These are phyloP conservation scores for Nycteola revayana DNA, from an alignment of 2,888 invertebrate species.

Conservation along the genomic window DNA sequence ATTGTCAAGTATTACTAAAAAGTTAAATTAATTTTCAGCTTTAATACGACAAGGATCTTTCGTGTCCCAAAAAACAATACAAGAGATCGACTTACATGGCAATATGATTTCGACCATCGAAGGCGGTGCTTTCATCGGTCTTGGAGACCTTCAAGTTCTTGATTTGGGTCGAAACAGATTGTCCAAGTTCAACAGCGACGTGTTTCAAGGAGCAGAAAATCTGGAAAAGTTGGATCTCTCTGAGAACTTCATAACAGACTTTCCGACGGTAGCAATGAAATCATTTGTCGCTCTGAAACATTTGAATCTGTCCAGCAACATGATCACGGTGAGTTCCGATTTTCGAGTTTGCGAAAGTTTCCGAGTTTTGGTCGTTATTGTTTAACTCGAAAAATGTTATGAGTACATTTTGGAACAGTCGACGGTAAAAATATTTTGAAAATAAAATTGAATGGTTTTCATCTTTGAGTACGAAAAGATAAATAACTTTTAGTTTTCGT, in stretches of 20 bases:
- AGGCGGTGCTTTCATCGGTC: conserved; percentile 87
- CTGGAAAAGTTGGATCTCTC: conserved; percentile 92
- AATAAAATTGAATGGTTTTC: too few relatives aligned
- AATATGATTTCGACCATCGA: conserved; percentile 90
- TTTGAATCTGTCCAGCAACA: conserved; percentile 91
- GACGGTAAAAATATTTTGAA: too few relatives aligned
- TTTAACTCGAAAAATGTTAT: too few relatives aligned
- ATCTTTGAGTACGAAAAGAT: too few relatives aligned
- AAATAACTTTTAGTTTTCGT: too few relatives aligned
- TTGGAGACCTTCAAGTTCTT: conserved; percentile 85
- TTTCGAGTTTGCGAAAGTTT: conserved; percentile 12
- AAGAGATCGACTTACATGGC: conserved; percentile 89
- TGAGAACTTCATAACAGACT: conserved; percentile 91
- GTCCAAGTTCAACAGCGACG: conserved; percentile 91
- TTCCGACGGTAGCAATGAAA: conserved; percentile 89
- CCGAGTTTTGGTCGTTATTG: conserved; percentile 15
- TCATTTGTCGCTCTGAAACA: conserved; percentile 86
- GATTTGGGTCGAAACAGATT: conserved; percentile 90
- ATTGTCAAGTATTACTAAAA: too few relatives aligned
- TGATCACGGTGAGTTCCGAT: conserved; percentile 85
- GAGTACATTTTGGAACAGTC: too few relatives aligned
- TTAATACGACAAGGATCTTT: conserved; percentile 86
- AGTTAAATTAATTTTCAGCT: conserved; percentile 85
- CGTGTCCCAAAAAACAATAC: conserved; percentile 85
- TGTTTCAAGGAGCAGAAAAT: conserved; percentile 89